Evolutionary conservation across 2,113 vertebrate species (phyloP), one percentile per base, ranked within the genome.

Genomic region (Merops nubicus): DNA sequence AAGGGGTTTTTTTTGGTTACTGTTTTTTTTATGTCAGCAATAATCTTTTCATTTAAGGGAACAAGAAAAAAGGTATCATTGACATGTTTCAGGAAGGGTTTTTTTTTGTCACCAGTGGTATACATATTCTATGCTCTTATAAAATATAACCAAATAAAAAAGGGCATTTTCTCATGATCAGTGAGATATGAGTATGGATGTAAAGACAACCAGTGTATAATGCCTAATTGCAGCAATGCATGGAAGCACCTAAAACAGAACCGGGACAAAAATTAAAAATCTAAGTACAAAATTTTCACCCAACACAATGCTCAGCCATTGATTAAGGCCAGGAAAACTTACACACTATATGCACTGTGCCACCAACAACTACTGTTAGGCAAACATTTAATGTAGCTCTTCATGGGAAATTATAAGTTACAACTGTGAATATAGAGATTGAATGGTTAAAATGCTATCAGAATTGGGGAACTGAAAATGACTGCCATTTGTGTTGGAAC

Each of bases 401-500:
- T 74, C 18, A 36, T 69, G 22, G 28, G 33, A 85, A 88, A 43
- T 40, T 60, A 5, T 57, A 87, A 62, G 6, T 51, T 20, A 59
- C 33, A 6, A 15, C 17, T 65, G 36, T 57, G 64, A 78, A 54
- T 69, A 62, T 8, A 10, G 9, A 5, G 14, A 65, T 74, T 70
- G 11, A 82, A 59, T 53, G 8, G 9, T 29, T 70, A 36, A 70
- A 70, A 69, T 2, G 5, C 1, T 28, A n/a, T 23, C 0, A 0
- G 65, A 70, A 77, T 0, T 40, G 33, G 67, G 33, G 19, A 85
- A 45, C 18, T 67, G 29, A 20, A 91, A 88, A 62, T 6, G 2
- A 21, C 9, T 50, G 9, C 6, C 10, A 81, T 70, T 67, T 93
- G 6, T 70, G 11, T 40, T 81, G 28, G 29, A 93, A 56, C 18